These are phyloP conservation scores for Notarius quadriscutis DNA, from an alignment of 2,113 vertebrate genomes.

Conservation along the genomic window DNA sequence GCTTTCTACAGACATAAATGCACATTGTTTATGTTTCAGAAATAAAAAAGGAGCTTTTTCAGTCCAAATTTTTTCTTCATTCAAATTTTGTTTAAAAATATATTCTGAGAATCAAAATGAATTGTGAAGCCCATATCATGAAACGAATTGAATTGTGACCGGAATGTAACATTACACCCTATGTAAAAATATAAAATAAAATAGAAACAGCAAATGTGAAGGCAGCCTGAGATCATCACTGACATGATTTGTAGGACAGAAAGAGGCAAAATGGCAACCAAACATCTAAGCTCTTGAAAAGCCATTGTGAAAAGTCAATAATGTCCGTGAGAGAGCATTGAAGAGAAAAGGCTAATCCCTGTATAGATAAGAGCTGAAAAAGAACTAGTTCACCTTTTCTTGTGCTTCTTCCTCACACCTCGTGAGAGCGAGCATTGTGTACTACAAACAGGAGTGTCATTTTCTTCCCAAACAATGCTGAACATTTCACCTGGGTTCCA, in stretches of 20 bases:
- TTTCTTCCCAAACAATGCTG: slow-evolving; percentile 15
- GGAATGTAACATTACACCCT: background rate
- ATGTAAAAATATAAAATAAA: background rate
- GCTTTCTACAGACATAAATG: background rate
- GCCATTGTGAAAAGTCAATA: background rate
- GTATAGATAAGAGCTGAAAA: background rate
- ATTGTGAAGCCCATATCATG: background rate
- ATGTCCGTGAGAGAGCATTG: slow-evolving; percentile 13
- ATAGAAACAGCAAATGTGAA: background rate
- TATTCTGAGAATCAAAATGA: no score
- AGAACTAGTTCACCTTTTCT: slow-evolving; percentile 26
- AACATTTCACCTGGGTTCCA: background rate
- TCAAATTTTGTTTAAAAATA: no score
- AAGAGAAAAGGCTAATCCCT: background rate
- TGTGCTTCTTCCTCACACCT: slow-evolving; percentile 20
- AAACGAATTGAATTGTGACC: background rate
- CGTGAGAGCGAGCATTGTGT: slow-evolving; percentile 24
- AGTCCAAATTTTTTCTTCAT: no score
- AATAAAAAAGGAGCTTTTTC: no score
- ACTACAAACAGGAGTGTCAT: slow-evolving; percentile 7
- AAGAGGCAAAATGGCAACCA: background rate
- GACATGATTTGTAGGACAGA: background rate
- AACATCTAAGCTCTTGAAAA: background rate
- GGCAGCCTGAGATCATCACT: background rate
- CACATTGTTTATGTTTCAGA: no score